Conservation (phyloP, 2,888 invertebrate species). For the Macrophya annulata region DNA sequence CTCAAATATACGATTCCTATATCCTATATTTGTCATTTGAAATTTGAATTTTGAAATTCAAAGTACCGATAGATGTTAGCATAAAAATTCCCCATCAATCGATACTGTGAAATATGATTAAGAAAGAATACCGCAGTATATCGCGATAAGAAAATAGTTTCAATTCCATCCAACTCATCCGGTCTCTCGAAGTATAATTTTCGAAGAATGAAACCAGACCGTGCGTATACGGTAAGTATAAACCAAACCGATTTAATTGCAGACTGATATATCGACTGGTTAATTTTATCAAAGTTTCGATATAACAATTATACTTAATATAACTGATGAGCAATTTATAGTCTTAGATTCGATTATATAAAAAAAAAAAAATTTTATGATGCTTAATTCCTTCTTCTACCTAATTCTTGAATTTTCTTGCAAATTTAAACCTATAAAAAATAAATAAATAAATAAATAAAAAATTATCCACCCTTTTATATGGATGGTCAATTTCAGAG, state of each 20-base stretch:
- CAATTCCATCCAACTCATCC: not conserved
- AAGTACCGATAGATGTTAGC: not conserved
- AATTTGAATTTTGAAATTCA: not conserved
- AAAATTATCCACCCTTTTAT: not conserved
- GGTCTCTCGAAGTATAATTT: not conserved
- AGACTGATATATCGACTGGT: too few relatives aligned
- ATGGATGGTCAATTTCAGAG: not conserved
- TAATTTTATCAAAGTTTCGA: too few relatives aligned
- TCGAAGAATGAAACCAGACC: not conserved
- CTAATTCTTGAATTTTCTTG: too few relatives aligned
- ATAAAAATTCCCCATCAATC: not conserved
- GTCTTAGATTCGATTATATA: too few relatives aligned
- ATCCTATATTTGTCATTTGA: too few relatives aligned
- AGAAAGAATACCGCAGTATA: not conserved
- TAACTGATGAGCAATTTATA: too few relatives aligned
- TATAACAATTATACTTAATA: too few relatives aligned
- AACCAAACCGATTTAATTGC: too few relatives aligned
- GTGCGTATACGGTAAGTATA: too few relatives aligned
- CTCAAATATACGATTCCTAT: too few relatives aligned
- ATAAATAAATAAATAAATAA: not conserved
- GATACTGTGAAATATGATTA: not conserved
- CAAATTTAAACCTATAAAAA: not conserved
- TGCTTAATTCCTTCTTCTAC: too few relatives aligned
- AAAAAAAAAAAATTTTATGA: too few relatives aligned
- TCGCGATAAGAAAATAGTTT: slow-evolving; percentile 1